Evolutionary conservation across 2,113 vertebrate species (phyloP).

Genomic region (Cinclus cinclus): DNA sequence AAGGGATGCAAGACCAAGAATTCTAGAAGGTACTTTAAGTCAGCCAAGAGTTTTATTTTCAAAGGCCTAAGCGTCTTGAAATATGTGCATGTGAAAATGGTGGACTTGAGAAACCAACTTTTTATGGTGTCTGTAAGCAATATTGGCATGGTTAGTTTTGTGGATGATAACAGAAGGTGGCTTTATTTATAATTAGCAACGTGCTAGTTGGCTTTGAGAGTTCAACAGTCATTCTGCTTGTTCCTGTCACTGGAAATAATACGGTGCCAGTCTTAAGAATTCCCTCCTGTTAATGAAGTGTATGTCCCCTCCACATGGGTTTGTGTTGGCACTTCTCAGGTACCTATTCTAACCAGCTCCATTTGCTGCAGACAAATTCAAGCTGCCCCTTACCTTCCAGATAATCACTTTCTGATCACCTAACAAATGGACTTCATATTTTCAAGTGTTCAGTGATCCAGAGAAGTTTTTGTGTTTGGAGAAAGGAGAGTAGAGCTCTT

Average conservation of each 20-base stretch:
- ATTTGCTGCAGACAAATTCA: not conserved
- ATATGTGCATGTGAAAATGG: not conserved
- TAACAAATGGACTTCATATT: not conserved
- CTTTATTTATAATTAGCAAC: not conserved
- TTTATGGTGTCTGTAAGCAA: not conserved
- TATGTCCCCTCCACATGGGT: rapidly evolving
- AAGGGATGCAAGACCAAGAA: not conserved
- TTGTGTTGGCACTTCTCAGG: not conserved
- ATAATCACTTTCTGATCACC: not conserved
- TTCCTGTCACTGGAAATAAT: not conserved
- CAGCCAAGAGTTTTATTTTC: not conserved
- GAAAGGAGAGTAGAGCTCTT: not conserved
- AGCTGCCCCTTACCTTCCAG: not conserved
- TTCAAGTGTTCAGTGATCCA: not conserved
- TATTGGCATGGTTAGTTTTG: not conserved
- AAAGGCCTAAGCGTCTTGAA: not conserved
- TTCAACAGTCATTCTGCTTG: not conserved
- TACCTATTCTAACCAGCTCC: not conserved
- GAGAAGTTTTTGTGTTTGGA: too few species aligned
- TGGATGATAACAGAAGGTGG: not conserved
- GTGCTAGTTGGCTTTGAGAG: not conserved
- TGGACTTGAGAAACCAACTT: not conserved
- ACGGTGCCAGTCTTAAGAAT: not conserved
- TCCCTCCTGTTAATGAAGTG: not conserved
- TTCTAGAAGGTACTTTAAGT: not conserved